These are phyloP conservation scores for Myiozetetes cayanensis DNA, from an alignment of 2,113 vertebrate species.

Conservation along the genomic window DNA sequence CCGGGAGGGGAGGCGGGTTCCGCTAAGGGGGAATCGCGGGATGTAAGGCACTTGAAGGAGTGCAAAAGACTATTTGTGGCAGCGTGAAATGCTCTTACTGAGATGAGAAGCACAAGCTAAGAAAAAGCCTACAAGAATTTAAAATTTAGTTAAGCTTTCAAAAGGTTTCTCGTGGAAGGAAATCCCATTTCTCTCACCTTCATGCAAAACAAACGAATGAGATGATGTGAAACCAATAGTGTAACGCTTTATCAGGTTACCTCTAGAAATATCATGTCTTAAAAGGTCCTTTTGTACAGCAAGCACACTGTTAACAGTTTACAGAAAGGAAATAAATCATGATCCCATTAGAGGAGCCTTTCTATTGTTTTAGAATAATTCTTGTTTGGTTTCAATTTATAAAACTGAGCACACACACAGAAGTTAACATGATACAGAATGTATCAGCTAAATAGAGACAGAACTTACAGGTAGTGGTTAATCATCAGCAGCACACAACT, in stretches of 20 bases:
- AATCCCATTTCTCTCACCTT: neutral
- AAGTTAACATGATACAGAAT: neutral
- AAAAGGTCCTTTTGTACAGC: neutral
- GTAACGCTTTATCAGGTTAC: too few relatives aligned
- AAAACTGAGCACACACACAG: neutral
- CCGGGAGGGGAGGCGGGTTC: accelerated
- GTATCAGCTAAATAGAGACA: neutral
- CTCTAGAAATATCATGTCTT: neutral
- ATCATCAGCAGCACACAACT: neutral
- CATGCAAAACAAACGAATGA: neutral
- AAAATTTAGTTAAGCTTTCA: neutral
- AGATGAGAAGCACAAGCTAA: too few relatives aligned
- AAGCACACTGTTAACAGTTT: neutral
- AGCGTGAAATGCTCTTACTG: accelerated
- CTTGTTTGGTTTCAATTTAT: neutral
- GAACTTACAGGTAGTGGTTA: neutral
- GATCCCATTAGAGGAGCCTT: neutral
- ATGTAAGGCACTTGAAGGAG: neutral
- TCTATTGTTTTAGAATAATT: neutral
- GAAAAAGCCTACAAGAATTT: neutral
- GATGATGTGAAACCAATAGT: too few relatives aligned
- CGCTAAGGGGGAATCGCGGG: accelerated
- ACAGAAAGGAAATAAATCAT: neutral
- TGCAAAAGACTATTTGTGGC: neutral
- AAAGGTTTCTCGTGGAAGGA: neutral